Evolutionary conservation across 1,140 invertebrate species (phyloP), one percentile per base, ranked within the genome.

Genomic region (Drosophila lini): DNA sequence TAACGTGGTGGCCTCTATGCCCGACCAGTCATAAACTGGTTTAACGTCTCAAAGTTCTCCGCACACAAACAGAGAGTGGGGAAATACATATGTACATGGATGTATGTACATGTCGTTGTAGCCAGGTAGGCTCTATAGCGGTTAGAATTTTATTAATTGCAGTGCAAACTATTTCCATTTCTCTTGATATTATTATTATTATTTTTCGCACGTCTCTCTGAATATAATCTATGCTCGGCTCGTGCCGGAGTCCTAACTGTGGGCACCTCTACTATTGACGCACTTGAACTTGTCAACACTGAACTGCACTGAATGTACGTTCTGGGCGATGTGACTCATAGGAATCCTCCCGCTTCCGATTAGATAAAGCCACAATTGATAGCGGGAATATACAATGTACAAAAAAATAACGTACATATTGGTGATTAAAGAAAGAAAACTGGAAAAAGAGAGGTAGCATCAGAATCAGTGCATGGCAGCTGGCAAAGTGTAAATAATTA

Each of bases 1-100:
- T 84, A 76, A 59, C 71, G 53, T 44, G 55, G 48, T 77, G 74
- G 73, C 74, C 73, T 78, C 75, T 57, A 78, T 77, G 74, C 55
- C 59, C 71, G 74, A 45, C 81, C 69, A 81, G 82, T 86, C 81
- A 68, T 80, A 86, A 85, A 85, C 81, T 85, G 82, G 81, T 85
- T 86, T 85, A 85, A 64, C 82, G 74, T 86, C 81, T 85, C 78
- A 53, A 64, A 59, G 74, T 86, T 47, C 44, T 47, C 11, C 41
- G 5, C 19, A 45, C 11, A 45, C 19, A 25, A 7, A 19, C 22
- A 25, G 22, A 15, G 60, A 19, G 16, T 3, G 22, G 31, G 11
- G 40, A 34, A 38, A 57, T 34, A 32, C 36, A 74, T 13, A n/a
- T n/a, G n/a, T n/a, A 5, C n/a, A n/a, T 34, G 52, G n/a, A 40